A percentile compares a stretch with the other conserved stretches of the same genome.
Evolutionary conservation across 2,113 vertebrate genomes (phyloP).

Genomic region (Tetraodon nigroviridis): DNA sequence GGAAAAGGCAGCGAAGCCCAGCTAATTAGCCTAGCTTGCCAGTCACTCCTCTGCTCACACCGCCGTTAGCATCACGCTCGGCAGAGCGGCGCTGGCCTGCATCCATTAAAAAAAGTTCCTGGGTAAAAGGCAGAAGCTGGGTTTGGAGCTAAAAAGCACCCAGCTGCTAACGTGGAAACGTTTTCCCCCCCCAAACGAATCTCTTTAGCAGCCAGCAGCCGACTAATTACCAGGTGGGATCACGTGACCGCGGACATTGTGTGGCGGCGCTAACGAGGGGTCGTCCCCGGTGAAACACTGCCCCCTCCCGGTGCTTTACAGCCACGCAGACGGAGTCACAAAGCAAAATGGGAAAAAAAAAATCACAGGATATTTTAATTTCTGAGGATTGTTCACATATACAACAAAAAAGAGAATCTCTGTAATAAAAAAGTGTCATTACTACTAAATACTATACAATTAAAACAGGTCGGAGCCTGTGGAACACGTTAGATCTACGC

Average conservation of each 20-base stretch:
- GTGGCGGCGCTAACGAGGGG: too few species aligned
- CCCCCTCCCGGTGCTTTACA: slow-evolving; percentile 38
- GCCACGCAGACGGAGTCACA: neutral
- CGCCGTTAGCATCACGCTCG: slow-evolving; percentile 17
- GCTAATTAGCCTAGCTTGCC: slow-evolving; percentile 40
- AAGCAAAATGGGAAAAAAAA: neutral
- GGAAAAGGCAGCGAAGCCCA: slow-evolving; percentile 33
- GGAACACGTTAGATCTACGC: slow-evolving; percentile 73
- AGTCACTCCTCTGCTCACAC: slow-evolving; percentile 27
- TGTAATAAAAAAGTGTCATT: slow-evolving; percentile 53
- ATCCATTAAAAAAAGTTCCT: slow-evolving; percentile 3
- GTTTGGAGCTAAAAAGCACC: too few species aligned
- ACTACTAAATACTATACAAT: slow-evolving; percentile 81
- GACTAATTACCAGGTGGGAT: too few species aligned
- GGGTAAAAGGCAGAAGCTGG: slow-evolving; percentile 10
- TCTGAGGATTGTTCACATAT: slow-evolving; percentile 49
- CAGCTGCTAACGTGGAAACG: too few species aligned
- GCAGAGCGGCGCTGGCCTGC: slow-evolving; percentile 10
- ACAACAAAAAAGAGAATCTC: slow-evolving; percentile 51
- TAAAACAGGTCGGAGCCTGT: slow-evolving; percentile 72
- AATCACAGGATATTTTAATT: slow-evolving; percentile 52
- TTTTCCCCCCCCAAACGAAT: too few species aligned
- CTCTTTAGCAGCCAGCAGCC: too few species aligned
- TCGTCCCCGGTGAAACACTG: slow-evolving; percentile 28
- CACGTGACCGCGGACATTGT: too few species aligned